phyloP scores from a whole-genome alignment of 2,888 invertebrate species.

The Noctua janthina region DNA sequence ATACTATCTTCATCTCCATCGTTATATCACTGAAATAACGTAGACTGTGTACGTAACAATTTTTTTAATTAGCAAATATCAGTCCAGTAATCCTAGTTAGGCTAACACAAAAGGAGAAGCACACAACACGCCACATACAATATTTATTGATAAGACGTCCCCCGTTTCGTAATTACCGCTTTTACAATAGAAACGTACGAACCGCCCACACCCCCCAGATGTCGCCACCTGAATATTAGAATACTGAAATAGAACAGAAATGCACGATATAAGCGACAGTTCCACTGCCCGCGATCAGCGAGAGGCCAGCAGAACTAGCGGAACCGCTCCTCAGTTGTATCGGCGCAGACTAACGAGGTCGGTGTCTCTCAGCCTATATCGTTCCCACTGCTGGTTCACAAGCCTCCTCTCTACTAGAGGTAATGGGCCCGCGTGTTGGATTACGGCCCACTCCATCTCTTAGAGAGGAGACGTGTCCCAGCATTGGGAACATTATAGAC shows the following conservation, averaged over 20 bases:
- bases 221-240: conserved; percentile 52
- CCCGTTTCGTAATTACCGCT: conserved; percentile 64
- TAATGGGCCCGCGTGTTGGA: neutral
- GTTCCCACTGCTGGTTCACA: no score
- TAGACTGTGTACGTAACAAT: neutral
- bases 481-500: neutral
- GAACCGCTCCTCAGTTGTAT: neutral
- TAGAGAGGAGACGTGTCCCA: neutral
- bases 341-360: neutral
- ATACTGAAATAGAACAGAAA: conserved; percentile 32
- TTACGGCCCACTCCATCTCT: neutral
- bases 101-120: conserved; percentile 14
- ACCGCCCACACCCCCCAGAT: conserved; percentile 37
- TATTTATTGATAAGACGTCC: conserved; percentile 62
- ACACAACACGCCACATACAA: conserved; percentile 15
- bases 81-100: conserved; percentile 7
- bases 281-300: neutral
- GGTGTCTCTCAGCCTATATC: no score
- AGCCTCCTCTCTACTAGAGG: no score
- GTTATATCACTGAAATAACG: conserved; percentile 1
- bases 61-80: neutral
- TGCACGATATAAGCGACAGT: conserved; percentile 11
- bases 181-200: conserved; percentile 50
- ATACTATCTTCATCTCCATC: conserved; percentile 5
- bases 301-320: neutral